These are phyloP conservation scores for Novumbra hubbsi DNA, from an alignment of 2,797 vertebrate species.

Conservation along the genomic window DNA sequence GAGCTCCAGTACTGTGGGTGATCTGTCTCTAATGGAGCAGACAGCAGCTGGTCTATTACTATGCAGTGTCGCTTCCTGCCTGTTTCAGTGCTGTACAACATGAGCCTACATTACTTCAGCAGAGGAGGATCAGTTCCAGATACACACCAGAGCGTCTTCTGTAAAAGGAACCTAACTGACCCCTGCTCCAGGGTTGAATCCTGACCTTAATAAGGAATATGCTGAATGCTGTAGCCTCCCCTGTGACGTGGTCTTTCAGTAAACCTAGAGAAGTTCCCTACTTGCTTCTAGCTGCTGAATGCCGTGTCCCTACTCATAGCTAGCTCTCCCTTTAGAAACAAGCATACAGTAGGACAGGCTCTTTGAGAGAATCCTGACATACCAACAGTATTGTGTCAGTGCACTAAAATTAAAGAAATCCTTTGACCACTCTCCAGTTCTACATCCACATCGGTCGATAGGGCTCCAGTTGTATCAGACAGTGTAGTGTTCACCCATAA, in stretches of 20 bases:
- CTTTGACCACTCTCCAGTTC: not conserved
- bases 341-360: not conserved
- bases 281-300: constrained; percentile 32
- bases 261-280: constrained; percentile 17
- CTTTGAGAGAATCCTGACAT: not conserved
- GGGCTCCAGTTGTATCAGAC: not conserved
- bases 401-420: not conserved
- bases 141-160: not conserved
- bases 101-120: constrained; percentile 27
- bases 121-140: not conserved
- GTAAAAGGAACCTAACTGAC: not conserved
- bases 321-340: not conserved
- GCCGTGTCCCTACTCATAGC: constrained; percentile 45
- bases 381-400: not conserved
- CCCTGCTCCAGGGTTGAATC: not conserved
- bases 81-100: constrained; percentile 28
- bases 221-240: constrained; percentile 41
- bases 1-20: constrained; percentile 42
- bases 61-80: constrained; percentile 31
- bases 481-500: not conserved
- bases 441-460: not conserved
- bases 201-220: constrained; percentile 6
- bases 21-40: constrained; percentile 49
- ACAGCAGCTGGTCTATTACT: constrained; percentile 47
- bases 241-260: constrained; percentile 51